A percentile compares a stretch with the other conserved stretches of the same genome.
phyloP scores from a whole-genome alignment of 2,797 vertebrate genomes.

The Syngnathus acus region DNA sequence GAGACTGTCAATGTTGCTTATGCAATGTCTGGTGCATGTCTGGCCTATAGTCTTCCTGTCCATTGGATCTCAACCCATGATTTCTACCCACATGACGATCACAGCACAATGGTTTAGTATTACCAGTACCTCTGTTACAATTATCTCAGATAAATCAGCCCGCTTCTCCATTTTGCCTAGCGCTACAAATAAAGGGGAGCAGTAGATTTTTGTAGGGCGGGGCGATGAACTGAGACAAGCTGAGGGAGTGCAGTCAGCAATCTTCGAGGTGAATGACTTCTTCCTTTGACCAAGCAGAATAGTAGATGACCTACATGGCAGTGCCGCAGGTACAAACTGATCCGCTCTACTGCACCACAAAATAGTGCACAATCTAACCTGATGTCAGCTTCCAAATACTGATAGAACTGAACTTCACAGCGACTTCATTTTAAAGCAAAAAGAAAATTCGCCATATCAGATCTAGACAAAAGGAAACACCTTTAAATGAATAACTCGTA shows the following conservation, averaged over 20 bases:
- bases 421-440: conserved; percentile 20
- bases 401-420: conserved; percentile 23
- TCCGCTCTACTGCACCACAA: conserved; percentile 7
- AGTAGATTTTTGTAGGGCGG: conserved; percentile 19
- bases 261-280: conserved; percentile 27
- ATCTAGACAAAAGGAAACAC: conserved; percentile 23
- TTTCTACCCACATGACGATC: conserved; percentile 17
- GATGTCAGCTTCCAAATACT: conserved; percentile 21
- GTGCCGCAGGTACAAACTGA: conserved; percentile 33
- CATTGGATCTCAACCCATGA: background rate
- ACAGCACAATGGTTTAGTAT: conserved; percentile 38
- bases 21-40: conserved; percentile 9
- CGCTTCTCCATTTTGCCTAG: conserved; percentile 27
- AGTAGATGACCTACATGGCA: conserved; percentile 23
- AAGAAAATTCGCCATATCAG: conserved; percentile 27
- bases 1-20: conserved; percentile 23
- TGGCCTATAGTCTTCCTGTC: conserved; percentile 8
- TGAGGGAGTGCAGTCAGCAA: conserved; percentile 24
- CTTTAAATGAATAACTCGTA: conserved; percentile 10
- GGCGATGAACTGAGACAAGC: conserved; percentile 13
- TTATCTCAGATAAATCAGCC: conserved; percentile 47
- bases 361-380: conserved; percentile 27
- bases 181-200: conserved; percentile 23
- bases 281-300: conserved; percentile 46
- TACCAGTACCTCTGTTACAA: conserved; percentile 37